Percentiles rank a stretch among this genome's conserved stretches.
Evolutionary conservation across 2,113 vertebrate genomes (phyloP).

Genomic region (Caranx ignobilis): DNA sequence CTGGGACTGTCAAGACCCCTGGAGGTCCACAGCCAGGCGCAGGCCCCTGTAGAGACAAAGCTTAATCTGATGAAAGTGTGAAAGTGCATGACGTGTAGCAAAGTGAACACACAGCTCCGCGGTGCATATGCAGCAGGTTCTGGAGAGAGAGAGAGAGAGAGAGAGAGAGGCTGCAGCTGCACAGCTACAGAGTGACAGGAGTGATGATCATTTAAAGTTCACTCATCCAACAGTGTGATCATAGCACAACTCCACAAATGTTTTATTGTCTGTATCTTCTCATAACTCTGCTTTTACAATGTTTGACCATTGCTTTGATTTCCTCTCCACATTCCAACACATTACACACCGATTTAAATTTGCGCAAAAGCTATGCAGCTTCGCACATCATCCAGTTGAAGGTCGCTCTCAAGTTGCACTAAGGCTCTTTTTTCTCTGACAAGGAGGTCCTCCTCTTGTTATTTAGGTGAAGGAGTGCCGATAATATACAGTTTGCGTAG

Average conservation of each 20-base stretch:
- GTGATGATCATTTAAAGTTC: no score
- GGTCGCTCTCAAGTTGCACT: slow-evolving; percentile 87
- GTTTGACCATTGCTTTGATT: slow-evolving; percentile 35
- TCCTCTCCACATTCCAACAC: slow-evolving; percentile 62
- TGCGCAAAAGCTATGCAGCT: slow-evolving; percentile 54
- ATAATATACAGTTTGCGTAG: slow-evolving; percentile 93
- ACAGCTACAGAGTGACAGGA: no score
- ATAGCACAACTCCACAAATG: background rate
- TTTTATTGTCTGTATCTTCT: slow-evolving; percentile 30
- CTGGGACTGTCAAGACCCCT: background rate
- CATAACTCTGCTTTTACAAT: slow-evolving; percentile 24
- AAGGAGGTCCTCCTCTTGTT: slow-evolving; percentile 86
- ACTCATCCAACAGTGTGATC: background rate
- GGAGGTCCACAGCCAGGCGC: background rate
- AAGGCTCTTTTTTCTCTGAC: slow-evolving; percentile 77
- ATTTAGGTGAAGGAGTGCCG: slow-evolving; percentile 91
- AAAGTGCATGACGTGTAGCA: background rate
- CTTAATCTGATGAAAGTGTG: background rate
- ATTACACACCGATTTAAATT: slow-evolving; percentile 62
- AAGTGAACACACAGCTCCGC: background rate
- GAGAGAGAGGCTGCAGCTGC: no score
- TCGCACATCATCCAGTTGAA: slow-evolving; percentile 83
- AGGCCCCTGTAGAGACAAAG: background rate
- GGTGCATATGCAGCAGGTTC: background rate
- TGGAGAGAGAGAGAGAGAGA: no score